These are phyloP conservation scores for Sporophila hypoxantha DNA, from an alignment of 2,113 vertebrate species.

Conservation along the genomic window DNA sequence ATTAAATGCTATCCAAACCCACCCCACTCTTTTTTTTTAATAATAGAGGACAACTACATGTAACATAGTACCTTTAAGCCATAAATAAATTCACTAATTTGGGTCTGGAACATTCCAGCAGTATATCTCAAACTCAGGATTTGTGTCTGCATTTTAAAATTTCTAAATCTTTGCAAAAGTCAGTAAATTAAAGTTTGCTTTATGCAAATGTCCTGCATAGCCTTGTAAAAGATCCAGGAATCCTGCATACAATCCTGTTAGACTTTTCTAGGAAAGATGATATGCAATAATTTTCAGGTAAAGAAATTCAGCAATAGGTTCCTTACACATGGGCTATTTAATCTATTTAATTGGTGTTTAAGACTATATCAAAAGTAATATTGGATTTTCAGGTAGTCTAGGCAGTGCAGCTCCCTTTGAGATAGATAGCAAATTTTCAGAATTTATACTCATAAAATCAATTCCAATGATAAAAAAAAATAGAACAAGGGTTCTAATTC, in stretches of 20 bases:
- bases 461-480: not conserved
- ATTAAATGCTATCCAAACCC: not conserved
- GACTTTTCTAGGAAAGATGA: not conserved
- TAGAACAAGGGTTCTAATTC: not conserved
- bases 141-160: not conserved
- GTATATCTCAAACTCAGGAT: not conserved
- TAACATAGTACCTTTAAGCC: not conserved
- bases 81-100: not conserved
- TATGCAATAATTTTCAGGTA: not conserved
- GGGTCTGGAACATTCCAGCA: not conserved
- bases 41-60: not conserved
- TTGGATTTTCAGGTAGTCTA: not conserved
- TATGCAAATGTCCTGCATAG: not conserved
- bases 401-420: not conserved
- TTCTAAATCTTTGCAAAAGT: not conserved
- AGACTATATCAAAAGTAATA: not conserved
- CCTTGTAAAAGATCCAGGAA: not conserved
- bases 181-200: not conserved
- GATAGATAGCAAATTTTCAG: not conserved
- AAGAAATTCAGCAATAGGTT: not conserved
- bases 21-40: not conserved
- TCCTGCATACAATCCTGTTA: not conserved
- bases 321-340: not conserved
- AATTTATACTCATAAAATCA: not conserved
- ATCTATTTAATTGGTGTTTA: not conserved